Conservation (phyloP, 2,797 vertebrate genomes). For the Sparus aurata region DNA sequence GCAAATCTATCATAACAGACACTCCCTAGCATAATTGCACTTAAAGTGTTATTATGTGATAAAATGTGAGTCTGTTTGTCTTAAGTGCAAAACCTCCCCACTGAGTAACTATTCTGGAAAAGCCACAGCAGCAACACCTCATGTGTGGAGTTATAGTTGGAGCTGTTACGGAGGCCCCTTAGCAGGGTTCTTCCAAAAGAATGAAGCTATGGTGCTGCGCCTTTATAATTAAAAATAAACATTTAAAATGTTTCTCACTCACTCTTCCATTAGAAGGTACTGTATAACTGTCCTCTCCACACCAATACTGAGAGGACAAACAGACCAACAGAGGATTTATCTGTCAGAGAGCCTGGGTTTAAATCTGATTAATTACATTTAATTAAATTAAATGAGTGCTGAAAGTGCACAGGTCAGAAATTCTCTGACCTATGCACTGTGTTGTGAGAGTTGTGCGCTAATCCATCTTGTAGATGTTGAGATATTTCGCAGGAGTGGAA, state of each 20-base stretch:
- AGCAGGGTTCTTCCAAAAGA: conserved; percentile 1
- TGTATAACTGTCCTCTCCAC: neutral
- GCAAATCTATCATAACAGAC: neutral
- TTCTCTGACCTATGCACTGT: no score
- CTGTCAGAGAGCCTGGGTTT: neutral
- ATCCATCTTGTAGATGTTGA: neutral
- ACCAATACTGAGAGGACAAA: neutral
- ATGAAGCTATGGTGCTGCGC: neutral
- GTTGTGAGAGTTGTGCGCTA: no score
- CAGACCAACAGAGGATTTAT: neutral
- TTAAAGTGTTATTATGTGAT: conserved; percentile 7
- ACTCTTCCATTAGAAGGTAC: neutral
- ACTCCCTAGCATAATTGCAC: conserved; percentile 19
- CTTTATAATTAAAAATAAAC: conserved; percentile 1
- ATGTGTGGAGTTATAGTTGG: conserved; percentile 23
- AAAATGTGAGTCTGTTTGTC: conserved; percentile 26
- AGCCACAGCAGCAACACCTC: conserved; percentile 34
- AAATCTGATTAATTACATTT: no score
- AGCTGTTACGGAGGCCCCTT: conserved; percentile 31
- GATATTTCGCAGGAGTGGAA: neutral
- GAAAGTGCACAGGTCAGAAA: no score
- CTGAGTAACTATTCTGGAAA: conserved; percentile 47
- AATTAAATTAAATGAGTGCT: no score
- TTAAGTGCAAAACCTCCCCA: conserved; percentile 37
- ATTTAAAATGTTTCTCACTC: neutral